A percentile compares a stretch with the other conserved stretches of the same genome.
Conservation (phyloP, 2,888 invertebrate species). For the Isoperla grammatica region DNA sequence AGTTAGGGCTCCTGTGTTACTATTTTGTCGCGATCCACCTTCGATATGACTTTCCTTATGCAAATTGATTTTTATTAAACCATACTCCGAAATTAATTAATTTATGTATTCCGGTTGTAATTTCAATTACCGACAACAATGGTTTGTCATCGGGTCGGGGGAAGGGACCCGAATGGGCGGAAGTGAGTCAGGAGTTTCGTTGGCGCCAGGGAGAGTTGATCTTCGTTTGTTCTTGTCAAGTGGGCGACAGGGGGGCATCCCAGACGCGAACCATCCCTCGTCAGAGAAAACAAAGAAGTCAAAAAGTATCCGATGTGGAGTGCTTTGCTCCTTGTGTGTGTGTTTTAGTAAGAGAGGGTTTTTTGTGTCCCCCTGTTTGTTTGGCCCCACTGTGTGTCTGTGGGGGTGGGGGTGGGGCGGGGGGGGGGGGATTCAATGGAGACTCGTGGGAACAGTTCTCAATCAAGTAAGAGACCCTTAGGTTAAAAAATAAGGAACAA, state of each 20-base stretch:
- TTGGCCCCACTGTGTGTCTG: constrained; percentile 16
- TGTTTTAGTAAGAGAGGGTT: constrained; percentile 12
- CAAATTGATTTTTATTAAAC: too few species aligned
- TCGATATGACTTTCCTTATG: too few species aligned
- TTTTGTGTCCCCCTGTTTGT: constrained; percentile 23
- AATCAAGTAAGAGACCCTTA: constrained; percentile 5
- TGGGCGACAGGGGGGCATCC: constrained; percentile 22
- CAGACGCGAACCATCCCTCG: constrained; percentile 9
- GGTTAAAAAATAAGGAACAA: too few species aligned
- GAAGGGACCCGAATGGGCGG: neutral
- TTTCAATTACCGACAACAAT: too few species aligned
- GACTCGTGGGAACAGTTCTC: constrained; percentile 17
- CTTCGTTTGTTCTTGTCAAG: constrained; percentile 25
- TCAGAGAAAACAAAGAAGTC: constrained; percentile 26
- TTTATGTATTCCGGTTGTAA: too few species aligned
- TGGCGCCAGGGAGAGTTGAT: constrained; percentile 18
- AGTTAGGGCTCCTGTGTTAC: too few species aligned
- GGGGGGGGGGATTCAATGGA: constrained; percentile 8
- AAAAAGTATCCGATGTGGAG: constrained; percentile 25
- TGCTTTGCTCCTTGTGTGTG: constrained; percentile 20
- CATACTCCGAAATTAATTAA: too few species aligned
- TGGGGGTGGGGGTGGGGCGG: constrained; percentile 1
- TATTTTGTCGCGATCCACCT: too few species aligned
- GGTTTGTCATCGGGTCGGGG: neutral
- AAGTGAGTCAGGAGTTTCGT: neutral